Evolutionary conservation across 2,113 vertebrate genomes (phyloP).

Genomic region (Octodon degus): DNA sequence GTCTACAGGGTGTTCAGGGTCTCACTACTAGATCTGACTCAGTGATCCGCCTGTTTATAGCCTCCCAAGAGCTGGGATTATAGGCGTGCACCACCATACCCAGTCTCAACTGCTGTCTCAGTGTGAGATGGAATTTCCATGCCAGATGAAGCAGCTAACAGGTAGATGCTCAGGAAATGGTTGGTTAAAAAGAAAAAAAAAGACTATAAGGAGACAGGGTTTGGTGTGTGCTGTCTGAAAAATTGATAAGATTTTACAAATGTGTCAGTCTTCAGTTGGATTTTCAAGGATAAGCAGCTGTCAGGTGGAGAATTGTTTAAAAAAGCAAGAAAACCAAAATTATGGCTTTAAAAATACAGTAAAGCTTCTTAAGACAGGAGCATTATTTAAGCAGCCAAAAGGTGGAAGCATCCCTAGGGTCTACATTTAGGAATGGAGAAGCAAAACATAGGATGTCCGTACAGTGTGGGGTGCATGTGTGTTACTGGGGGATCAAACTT

Average conservation of each 20-base stretch:
- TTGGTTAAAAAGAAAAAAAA: background rate
- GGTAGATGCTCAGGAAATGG: background rate
- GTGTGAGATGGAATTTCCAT: background rate
- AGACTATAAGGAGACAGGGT: background rate
- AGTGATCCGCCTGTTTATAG: too few species aligned
- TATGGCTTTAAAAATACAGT: background rate
- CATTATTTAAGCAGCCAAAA: background rate
- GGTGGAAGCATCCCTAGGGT: background rate
- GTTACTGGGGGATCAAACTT: too few species aligned
- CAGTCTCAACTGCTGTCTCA: too few species aligned
- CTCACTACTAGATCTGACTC: too few species aligned
- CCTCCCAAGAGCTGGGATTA: too few species aligned
- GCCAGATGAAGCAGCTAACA: background rate
- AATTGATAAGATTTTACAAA: background rate
- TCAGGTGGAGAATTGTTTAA: background rate
- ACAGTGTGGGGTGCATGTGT: too few species aligned
- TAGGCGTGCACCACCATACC: too few species aligned
- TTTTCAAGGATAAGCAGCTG: background rate
- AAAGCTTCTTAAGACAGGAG: background rate
- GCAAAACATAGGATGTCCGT: background rate
- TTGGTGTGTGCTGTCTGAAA: background rate
- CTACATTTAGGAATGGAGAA: background rate
- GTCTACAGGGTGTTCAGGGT: too few species aligned
- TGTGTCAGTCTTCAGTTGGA: background rate
- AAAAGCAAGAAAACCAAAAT: slow-evolving; percentile 19